Evolutionary conservation across 2,888 invertebrate genomes (phyloP).

Genomic region (Cryptosula pallasiana): DNA sequence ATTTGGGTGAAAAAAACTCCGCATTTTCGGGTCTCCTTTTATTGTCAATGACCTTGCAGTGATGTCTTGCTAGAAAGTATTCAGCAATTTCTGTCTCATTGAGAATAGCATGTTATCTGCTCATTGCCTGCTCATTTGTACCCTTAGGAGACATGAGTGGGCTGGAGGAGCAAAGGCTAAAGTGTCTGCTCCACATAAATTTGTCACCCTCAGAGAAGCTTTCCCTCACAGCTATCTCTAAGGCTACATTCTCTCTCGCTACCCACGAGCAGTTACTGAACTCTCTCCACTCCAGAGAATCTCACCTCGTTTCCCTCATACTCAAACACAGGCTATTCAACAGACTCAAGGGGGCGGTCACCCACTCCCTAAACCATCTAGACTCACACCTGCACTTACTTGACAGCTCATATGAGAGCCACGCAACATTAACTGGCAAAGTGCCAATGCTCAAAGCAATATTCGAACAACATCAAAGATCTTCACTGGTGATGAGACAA

Average conservation of each 20-base stretch:
- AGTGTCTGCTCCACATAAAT: neutral
- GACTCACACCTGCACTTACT: neutral
- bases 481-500: slow-evolving; percentile 1
- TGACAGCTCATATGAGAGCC: neutral
- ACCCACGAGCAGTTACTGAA: neutral
- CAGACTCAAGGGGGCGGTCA: neutral
- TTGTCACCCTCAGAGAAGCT: neutral
- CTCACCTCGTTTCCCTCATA: neutral
- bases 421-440: neutral
- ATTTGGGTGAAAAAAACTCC: too few species aligned
- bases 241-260: neutral
- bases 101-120: too few species aligned
- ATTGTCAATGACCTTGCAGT: too few species aligned
- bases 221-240: neutral
- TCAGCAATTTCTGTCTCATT: too few species aligned
- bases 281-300: neutral
- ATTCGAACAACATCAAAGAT: slow-evolving; percentile 11
- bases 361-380: neutral
- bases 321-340: slow-evolving; percentile 6
- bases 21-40: too few species aligned
- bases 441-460: neutral
- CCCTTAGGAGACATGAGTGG: neutral
- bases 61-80: too few species aligned
- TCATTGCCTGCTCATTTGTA: too few species aligned
- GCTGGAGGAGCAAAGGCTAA: neutral